phyloP scores from a whole-genome alignment of 2,797 vertebrate genomes.

The Sebastes itinus region DNA sequence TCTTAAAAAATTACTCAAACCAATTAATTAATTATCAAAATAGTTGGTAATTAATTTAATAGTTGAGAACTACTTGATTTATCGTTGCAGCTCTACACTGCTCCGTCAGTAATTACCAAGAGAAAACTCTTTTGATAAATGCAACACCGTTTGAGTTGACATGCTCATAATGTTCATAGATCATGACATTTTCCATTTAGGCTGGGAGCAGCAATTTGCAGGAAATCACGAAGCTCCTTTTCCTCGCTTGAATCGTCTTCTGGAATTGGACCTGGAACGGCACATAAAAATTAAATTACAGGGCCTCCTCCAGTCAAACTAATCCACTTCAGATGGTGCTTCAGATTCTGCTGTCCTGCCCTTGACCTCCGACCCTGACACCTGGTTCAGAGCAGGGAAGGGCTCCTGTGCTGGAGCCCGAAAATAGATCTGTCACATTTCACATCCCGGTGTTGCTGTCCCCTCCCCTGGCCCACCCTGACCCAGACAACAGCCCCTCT shows the following conservation, averaged over 20 bases:
- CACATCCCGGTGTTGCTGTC: slow-evolving; percentile 74
- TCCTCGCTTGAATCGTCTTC: not conserved
- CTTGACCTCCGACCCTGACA: slow-evolving; percentile 71
- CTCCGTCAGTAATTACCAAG: not conserved
- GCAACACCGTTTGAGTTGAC: not conserved
- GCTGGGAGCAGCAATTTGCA: slow-evolving; percentile 8
- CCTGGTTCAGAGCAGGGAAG: slow-evolving; percentile 64
- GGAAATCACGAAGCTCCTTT: slow-evolving; percentile 24
- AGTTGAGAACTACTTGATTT: too few relatives aligned
- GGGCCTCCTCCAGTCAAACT: slow-evolving; percentile 22
- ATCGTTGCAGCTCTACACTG: too few relatives aligned
- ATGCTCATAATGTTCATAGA: not conserved
- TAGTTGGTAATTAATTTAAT: too few relatives aligned
- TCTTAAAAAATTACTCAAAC: too few relatives aligned
- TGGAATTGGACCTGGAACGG: slow-evolving; percentile 3
- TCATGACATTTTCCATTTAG: slow-evolving; percentile 12
- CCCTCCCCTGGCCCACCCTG: slow-evolving; percentile 68
- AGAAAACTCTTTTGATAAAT: not conserved
- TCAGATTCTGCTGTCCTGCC: slow-evolving; percentile 52
- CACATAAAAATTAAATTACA: slow-evolving; percentile 45
- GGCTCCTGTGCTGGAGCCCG: slow-evolving; percentile 50
- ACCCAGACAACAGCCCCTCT: slow-evolving; percentile 71
- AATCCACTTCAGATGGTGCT: slow-evolving; percentile 55
- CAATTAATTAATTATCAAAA: too few relatives aligned
- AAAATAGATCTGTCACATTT: slow-evolving; percentile 85